A percentile compares a stretch with the other conserved stretches of the same genome.
Conservation (phyloP, 2,113 vertebrate genomes). For the Heloderma charlesbogerti region DNA sequence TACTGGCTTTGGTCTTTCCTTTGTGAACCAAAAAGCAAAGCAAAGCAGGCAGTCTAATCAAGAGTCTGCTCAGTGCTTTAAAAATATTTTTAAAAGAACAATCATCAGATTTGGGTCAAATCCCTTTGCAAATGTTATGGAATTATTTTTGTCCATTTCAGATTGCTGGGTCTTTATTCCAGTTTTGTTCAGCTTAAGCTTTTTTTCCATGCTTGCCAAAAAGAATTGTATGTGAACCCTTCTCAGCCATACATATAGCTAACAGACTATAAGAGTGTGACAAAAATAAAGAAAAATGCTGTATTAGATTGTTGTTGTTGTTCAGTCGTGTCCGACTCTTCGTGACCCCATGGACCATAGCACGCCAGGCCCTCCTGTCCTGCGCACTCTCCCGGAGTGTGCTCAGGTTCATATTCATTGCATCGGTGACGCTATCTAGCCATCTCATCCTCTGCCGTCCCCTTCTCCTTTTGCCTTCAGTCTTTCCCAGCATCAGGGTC, state of each 20-base stretch:
- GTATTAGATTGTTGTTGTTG: no score
- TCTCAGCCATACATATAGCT: constrained; percentile 4
- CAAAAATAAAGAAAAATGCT: not conserved
- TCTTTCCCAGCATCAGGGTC: no score
- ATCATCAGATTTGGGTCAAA: constrained; percentile 8
- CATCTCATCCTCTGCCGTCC: no score
- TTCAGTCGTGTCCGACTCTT: no score
- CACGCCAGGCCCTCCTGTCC: no score
- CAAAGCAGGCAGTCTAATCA: not conserved
- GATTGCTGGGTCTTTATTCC: not conserved
- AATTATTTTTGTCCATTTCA: constrained; percentile 4
- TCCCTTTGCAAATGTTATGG: not conserved
- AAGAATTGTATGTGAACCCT: not conserved
- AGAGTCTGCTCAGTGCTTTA: not conserved
- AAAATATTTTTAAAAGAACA: not conserved
- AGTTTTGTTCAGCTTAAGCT: constrained; percentile 10
- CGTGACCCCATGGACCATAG: no score
- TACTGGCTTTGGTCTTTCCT: not conserved
- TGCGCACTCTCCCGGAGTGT: no score
- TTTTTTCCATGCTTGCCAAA: not conserved
- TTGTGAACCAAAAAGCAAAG: not conserved
- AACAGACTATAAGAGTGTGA: not conserved
- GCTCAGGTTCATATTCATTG: no score
- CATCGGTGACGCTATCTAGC: no score
- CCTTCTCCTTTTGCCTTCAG: no score